Base-by-base conservation (phyloP, 1,140 invertebrate genomes). In the Pissodes strobi region DNA sequence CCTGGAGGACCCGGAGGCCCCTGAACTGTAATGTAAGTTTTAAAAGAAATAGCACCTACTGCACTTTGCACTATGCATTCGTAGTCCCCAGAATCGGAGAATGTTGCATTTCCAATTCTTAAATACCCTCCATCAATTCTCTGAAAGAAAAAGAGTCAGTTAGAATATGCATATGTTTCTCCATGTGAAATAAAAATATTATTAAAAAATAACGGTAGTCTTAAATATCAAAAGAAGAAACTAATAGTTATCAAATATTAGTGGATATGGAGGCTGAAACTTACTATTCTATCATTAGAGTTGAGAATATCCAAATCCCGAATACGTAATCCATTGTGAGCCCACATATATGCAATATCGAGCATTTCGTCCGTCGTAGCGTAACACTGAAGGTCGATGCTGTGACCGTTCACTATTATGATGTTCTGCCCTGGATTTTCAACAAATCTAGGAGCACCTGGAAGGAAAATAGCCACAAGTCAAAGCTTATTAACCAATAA, bases 331-430 rank as follows among this genome's bases (percentile, higher is more conserved):
- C 89, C 91, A 79, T 97, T 96, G 70, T 94, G 92, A 39, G 86
- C 90, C 94, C 94, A 97, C 52, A 93, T 84, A 72, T 94, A 96
- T 9, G 93, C 91, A 43, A 94, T 85, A 70, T 97, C 94, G 23
- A 97, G 79, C 41, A 92, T 82, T 62, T 89, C 85, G 75, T 94
- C 93, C 13, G 88, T 86, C 41, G 88, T 83, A 0, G 92, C 93
- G 75, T 87, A 85, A 74, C 94, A 97, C 68, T 88, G 84, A 2
- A 97, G 74, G 49, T 86, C 87, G 46, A 94, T 82, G 65, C 88
- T 85, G 58, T 86, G 80, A 65, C 88, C 86, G 9, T 93, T 86
- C 57, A 87, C 80, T 2, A 86, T 87, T 6, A 84, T 80, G 39
- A 93, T 85, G 17, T 80, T 80, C 1, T 83, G 84, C 18, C 83